Conservation (phyloP, 2,113 vertebrate genomes). For the Actenoides lindsayi region DNA sequence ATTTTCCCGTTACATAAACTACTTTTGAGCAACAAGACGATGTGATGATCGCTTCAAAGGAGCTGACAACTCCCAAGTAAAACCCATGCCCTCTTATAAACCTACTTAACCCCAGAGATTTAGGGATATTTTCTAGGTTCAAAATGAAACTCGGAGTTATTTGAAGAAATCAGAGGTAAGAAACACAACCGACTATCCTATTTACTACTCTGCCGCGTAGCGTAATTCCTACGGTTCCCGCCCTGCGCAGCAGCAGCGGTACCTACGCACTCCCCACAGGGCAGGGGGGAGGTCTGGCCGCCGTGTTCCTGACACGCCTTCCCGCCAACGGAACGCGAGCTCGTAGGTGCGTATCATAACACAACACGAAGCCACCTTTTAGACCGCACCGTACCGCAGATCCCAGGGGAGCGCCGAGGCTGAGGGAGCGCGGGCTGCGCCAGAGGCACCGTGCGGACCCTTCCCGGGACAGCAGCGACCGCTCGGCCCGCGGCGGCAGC, state of each 20-base stretch:
- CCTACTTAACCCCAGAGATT: not conserved
- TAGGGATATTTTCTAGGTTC: not conserved
- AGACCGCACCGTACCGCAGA: too few relatives aligned
- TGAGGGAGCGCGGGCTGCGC: not conserved
- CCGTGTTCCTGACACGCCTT: accelerated
- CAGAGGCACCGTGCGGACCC: too few relatives aligned
- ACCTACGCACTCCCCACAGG: accelerated
- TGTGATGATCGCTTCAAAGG: not conserved
- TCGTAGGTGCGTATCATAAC: accelerated
- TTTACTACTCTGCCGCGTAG: not conserved
- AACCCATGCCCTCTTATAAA: not conserved
- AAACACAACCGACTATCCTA: accelerated
- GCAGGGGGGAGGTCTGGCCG: accelerated
- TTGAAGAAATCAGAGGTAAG: not conserved
- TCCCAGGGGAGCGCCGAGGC: too few relatives aligned
- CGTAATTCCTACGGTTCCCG: accelerated
- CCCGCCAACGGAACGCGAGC: accelerated
- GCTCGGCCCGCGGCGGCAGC: not conserved
- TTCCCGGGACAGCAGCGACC: not conserved
- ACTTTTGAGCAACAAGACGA: not conserved
- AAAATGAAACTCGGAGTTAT: accelerated
- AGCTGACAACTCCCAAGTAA: not conserved
- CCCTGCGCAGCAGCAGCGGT: not conserved
- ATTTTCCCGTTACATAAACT: not conserved
- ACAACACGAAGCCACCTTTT: not conserved